Evolutionary conservation across 2,888 invertebrate species (phyloP).

Genomic region (Ischnura elegans): DNA sequence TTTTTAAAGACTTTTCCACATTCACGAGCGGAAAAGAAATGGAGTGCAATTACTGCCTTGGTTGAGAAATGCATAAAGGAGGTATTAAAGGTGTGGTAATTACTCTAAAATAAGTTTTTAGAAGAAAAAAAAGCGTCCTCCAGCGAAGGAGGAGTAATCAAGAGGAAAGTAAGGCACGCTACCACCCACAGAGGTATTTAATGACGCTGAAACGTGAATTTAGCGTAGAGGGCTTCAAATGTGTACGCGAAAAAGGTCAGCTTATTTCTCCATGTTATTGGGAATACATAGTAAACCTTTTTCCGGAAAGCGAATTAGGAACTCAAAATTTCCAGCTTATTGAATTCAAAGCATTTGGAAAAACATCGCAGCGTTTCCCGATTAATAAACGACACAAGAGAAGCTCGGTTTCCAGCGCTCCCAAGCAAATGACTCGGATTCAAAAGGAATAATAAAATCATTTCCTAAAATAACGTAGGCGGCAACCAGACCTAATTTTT

Average conservation of each 20-base stretch:
- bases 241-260: neutral
- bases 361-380: neutral
- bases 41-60: neutral
- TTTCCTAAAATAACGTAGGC: neutral
- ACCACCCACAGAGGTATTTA: neutral
- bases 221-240: neutral
- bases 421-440: neutral
- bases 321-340: neutral
- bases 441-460: neutral
- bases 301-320: neutral
- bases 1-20: neutral
- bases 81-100: neutral
- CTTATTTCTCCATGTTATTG: neutral
- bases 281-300: neutral
- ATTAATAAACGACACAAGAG: neutral
- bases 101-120: neutral
- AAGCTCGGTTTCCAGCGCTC: neutral
- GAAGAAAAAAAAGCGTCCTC: neutral
- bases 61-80: neutral
- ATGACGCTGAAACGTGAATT: neutral
- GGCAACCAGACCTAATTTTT: neutral
- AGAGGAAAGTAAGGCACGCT: neutral
- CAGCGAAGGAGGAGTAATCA: neutral
- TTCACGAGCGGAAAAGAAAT: neutral
- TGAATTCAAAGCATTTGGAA: neutral